Evolutionary conservation across 2,797 vertebrate genomes (phyloP).

Genomic region (Acanthornis magna): DNA sequence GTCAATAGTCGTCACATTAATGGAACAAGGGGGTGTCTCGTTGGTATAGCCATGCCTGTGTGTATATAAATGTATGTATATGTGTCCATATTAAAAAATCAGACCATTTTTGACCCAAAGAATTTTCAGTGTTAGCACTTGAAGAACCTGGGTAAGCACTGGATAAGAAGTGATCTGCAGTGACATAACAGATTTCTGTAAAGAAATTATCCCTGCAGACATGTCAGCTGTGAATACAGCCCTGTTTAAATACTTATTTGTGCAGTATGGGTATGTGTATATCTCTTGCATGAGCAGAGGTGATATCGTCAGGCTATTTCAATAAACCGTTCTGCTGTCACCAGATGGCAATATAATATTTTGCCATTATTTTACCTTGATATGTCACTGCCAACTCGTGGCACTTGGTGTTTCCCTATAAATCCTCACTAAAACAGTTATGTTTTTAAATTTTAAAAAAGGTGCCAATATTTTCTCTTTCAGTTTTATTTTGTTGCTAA

Average conservation of each 20-base stretch:
- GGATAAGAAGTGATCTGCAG: background rate
- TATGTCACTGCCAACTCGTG: background rate
- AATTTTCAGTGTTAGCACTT: background rate
- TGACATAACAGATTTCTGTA: background rate
- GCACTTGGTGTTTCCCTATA: background rate
- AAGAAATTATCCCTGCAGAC: background rate
- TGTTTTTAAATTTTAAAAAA: background rate
- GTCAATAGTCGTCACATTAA: fast-evolving
- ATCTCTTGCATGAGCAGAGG: background rate
- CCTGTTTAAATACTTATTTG: background rate
- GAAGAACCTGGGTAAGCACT: fast-evolving
- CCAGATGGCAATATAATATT: conserved; percentile 32
- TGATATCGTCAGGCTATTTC: background rate
- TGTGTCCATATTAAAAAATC: fast-evolving
- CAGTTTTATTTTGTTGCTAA: background rate
- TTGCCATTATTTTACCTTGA: background rate
- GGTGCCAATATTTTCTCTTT: background rate
- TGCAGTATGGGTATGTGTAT: background rate
- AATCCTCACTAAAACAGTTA: background rate
- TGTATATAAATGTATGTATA: fast-evolving
- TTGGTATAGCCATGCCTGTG: fast-evolving
- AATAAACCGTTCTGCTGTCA: background rate
- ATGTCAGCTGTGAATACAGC: background rate
- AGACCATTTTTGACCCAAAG: background rate
- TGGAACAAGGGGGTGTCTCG: background rate